Conservation (phyloP, 2,797 vertebrate species). For the Paramormyrops hopkinsi region DNA sequence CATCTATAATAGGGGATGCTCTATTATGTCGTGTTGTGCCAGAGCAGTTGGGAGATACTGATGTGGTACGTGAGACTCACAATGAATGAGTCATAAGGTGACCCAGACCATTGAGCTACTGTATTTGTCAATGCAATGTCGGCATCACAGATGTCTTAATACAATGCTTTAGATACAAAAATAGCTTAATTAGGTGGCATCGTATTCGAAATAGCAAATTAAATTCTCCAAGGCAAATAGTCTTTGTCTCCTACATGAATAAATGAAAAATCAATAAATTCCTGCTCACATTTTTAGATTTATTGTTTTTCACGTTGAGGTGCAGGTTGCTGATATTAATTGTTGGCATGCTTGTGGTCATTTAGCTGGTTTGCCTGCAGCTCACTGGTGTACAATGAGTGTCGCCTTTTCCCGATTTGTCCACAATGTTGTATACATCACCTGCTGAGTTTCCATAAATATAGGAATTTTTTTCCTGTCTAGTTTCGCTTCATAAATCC, state of each 20-base stretch:
- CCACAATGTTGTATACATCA: neutral
- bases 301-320: neutral
- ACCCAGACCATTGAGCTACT: neutral
- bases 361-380: neutral
- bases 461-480: neutral
- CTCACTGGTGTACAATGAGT: neutral
- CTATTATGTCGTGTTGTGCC: neutral
- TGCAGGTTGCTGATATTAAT: neutral
- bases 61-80: neutral
- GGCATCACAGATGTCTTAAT: neutral
- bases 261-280: neutral
- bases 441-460: neutral
- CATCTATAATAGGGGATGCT: neutral
- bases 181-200: neutral
- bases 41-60: neutral
- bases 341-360: neutral
- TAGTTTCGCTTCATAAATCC: neutral
- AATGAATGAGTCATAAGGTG: neutral
- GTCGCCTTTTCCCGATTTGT: neutral
- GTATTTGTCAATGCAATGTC: neutral
- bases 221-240: neutral
- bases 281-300: neutral
- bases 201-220: neutral
- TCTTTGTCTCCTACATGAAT: neutral
- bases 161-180: neutral